Conservation (phyloP, 1,140 invertebrate species). For the Gyrodactylus salaris region DNA sequence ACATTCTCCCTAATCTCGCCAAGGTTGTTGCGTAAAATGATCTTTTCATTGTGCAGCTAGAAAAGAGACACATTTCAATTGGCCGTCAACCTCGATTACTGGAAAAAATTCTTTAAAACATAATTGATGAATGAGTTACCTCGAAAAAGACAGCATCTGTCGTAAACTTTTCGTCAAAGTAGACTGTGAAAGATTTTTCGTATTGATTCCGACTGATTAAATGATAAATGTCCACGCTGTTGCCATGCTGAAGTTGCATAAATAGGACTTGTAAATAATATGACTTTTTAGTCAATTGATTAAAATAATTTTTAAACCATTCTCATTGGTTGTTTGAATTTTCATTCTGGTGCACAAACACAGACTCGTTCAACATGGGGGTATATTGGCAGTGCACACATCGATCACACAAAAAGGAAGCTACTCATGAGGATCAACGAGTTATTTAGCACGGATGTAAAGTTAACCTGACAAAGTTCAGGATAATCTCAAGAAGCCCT, state of each 20-base stretch:
- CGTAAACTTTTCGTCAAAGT: slow-evolving; percentile 52
- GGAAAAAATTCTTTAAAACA: too few relatives aligned
- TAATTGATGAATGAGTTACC: too few relatives aligned
- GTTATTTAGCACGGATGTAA: too few relatives aligned
- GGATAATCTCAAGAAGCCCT: too few relatives aligned
- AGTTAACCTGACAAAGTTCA: too few relatives aligned
- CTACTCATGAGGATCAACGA: too few relatives aligned
- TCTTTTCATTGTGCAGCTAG: not conserved
- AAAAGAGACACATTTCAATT: not conserved
- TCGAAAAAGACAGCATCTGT: slow-evolving; percentile 76
- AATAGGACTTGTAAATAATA: slow-evolving; percentile 7
- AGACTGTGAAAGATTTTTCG: slow-evolving; percentile 82
- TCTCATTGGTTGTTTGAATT: slow-evolving; percentile 8
- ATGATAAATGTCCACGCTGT: slow-evolving; percentile 77
- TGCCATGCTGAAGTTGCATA: slow-evolving; percentile 30
- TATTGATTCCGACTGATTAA: slow-evolving; percentile 46
- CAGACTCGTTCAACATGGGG: too few relatives aligned
- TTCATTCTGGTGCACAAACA: too few relatives aligned
- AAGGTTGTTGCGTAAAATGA: not conserved
- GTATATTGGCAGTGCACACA: too few relatives aligned
- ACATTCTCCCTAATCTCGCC: not conserved
- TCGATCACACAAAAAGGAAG: too few relatives aligned
- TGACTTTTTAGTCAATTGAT: too few relatives aligned
- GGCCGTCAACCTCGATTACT: not conserved
- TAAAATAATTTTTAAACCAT: too few relatives aligned